A percentile compares a stretch with the other conserved stretches of the same genome.
These are phyloP conservation scores for Baccha elongata DNA, from an alignment of 2,888 invertebrate genomes.

Conservation along the genomic window DNA sequence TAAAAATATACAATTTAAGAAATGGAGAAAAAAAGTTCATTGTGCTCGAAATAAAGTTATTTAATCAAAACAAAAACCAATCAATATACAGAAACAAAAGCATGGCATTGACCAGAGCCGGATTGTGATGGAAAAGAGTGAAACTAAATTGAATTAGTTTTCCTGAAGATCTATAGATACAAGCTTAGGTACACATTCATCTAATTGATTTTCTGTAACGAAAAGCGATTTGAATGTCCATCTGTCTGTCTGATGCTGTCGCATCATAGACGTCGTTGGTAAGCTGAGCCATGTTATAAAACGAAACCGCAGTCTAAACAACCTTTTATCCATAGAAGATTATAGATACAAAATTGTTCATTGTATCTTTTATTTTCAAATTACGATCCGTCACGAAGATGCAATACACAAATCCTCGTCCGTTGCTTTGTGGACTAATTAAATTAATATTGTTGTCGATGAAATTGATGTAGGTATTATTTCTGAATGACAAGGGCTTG, in stretches of 20 bases:
- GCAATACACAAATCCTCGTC: neutral
- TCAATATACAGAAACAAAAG: slow-evolving; percentile 33
- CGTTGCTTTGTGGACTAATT: slow-evolving; percentile 42
- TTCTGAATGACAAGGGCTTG: slow-evolving; percentile 18
- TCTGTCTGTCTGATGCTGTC: neutral
- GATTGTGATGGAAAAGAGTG: neutral
- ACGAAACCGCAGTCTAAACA: slow-evolving; percentile 5
- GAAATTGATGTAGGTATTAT: too few species aligned
- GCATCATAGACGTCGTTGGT: neutral
- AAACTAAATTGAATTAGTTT: slow-evolving; percentile 54
- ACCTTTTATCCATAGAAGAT: slow-evolving; percentile 41
- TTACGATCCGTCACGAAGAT: slow-evolving; percentile 55
- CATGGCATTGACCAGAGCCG: neutral
- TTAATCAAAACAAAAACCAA: slow-evolving; percentile 54
- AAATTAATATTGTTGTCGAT: slow-evolving; percentile 38
- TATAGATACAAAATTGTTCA: slow-evolving; percentile 55
- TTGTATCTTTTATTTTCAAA: slow-evolving; percentile 34
- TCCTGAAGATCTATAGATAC: slow-evolving; percentile 38
- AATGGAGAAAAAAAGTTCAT: slow-evolving; percentile 45
- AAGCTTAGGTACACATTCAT: slow-evolving; percentile 22
- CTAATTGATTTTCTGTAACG: slow-evolving; percentile 61
- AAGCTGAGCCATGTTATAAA: neutral
- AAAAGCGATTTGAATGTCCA: slow-evolving; percentile 39
- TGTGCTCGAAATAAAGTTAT: slow-evolving; percentile 38
- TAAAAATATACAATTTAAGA: neutral